phyloP scores from a whole-genome alignment of 92 coral and sea anemone species.

The Galaxea fascicularis region DNA sequence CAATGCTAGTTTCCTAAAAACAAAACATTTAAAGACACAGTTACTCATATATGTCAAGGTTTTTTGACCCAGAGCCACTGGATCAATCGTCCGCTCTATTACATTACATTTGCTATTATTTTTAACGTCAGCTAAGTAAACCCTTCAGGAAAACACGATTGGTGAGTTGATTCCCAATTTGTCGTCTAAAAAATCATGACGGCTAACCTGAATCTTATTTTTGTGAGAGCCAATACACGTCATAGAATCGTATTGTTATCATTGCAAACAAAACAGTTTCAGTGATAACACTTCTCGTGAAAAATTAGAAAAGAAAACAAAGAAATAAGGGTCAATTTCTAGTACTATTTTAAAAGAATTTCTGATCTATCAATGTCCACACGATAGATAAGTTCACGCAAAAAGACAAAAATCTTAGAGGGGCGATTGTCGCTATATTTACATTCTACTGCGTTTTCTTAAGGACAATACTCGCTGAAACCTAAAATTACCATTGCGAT shows the following conservation, averaged over 20 bases:
- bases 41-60: no score
- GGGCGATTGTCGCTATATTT: not conserved
- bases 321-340: not conserved
- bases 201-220: not conserved
- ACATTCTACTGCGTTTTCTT: not conserved
- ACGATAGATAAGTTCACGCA: not conserved
- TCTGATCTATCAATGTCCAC: not conserved
- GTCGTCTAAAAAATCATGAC: not conserved
- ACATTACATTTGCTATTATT: not conserved
- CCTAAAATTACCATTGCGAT: constrained; percentile 42
- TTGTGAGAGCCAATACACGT: not conserved
- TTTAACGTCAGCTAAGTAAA: not conserved
- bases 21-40: not conserved
- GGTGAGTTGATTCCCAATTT: not conserved
- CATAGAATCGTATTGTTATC: not conserved
- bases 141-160: not conserved
- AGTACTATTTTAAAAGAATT: not conserved
- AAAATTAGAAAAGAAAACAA: not conserved
- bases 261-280: constrained; percentile 1
- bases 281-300: no score
- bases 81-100: no score
- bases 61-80: not conserved
- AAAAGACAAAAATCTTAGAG: not conserved
- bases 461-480: not conserved
- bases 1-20: no score